Evolutionary conservation across 2,888 invertebrate species (phyloP), one percentile per base, ranked within the genome.

Genomic region (Corythucha ciliata): DNA sequence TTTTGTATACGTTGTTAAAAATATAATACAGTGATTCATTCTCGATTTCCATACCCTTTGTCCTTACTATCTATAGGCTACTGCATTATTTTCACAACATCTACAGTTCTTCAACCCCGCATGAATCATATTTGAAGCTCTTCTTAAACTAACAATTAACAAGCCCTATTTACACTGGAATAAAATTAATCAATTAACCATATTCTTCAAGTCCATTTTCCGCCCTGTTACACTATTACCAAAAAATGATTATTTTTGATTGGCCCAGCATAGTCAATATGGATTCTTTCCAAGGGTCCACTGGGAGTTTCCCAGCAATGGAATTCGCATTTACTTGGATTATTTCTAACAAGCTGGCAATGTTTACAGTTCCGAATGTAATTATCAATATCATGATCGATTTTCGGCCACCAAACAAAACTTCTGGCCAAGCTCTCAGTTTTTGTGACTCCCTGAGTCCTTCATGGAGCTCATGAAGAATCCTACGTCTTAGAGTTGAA

Each of bases 141-240:
- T n/a, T n/a, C n/a, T n/a, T n/a, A n/a, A n/a, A n/a, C n/a, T n/a
- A n/a, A n/a, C n/a, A n/a, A n/a, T n/a, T n/a, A n/a, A n/a, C n/a
- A n/a, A n/a, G n/a, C n/a, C n/a, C n/a, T n/a, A n/a, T n/a, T n/a
- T n/a, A n/a, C n/a, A n/a, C n/a, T n/a, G n/a, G n/a, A n/a, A n/a
- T n/a, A n/a, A n/a, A n/a, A n/a, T n/a, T n/a, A n/a, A n/a, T n/a
- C n/a, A n/a, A n/a, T n/a, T n/a, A n/a, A n/a, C n/a, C n/a, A n/a
- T n/a, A n/a, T n/a, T n/a, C n/a, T n/a, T n/a, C n/a, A n/a, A n/a
- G n/a, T n/a, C n/a, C n/a, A n/a, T n/a, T n/a, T n/a, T n/a, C n/a
- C n/a, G n/a, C n/a, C n/a, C n/a, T n/a, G n/a, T n/a, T n/a, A n/a
- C 6, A 54, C 52, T 16, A 53, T 39, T 22, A 54, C 40, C 14